These are phyloP conservation scores for Chloroclysta siterata DNA, from an alignment of 2,888 invertebrate species.

Conservation along the genomic window DNA sequence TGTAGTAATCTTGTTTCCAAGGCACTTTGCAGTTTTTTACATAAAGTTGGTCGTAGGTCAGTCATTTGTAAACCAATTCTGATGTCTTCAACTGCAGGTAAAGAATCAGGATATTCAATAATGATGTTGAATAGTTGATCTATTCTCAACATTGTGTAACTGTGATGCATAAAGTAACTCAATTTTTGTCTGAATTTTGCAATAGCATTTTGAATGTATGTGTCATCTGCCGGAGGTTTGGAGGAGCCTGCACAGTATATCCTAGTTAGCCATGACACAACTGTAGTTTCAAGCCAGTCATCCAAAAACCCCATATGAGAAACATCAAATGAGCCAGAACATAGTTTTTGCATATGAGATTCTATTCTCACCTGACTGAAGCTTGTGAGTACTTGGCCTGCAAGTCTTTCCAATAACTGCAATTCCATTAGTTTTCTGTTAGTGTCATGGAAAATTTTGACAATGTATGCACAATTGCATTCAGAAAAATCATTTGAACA, in stretches of 20 bases:
- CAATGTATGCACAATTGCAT: slow-evolving; percentile 87
- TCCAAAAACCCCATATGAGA: slow-evolving; percentile 91
- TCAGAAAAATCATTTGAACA: slow-evolving; percentile 87
- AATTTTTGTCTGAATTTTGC: slow-evolving; percentile 90
- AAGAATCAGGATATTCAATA: slow-evolving; percentile 98
- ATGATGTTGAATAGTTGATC: slow-evolving; percentile 98
- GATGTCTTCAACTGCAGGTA: slow-evolving; percentile 96
- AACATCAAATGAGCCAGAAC: slow-evolving; percentile 94
- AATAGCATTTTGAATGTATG: slow-evolving; percentile 84
- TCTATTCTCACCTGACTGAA: slow-evolving; percentile 94
- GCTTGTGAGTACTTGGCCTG: slow-evolving; percentile 93
- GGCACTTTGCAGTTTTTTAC: slow-evolving; percentile 91
- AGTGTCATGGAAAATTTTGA: slow-evolving; percentile 90
- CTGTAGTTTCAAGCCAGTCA: slow-evolving; percentile 94
- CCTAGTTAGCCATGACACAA: slow-evolving; percentile 93
- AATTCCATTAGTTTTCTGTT: slow-evolving; percentile 92
- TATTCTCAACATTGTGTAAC: slow-evolving; percentile 94
- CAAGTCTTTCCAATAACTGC: slow-evolving; percentile 91
- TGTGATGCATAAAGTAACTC: slow-evolving; percentile 93
- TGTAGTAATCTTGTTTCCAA: slow-evolving; percentile 95
- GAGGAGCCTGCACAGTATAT: slow-evolving; percentile 90
- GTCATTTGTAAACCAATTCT: slow-evolving; percentile 94
- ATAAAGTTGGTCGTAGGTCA: slow-evolving; percentile 91
- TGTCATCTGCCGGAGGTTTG: slow-evolving; percentile 83
- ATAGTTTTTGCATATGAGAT: slow-evolving; percentile 92